Conservation (phyloP, 2,888 invertebrate genomes). For the Scrobipalpa atriplicella region DNA sequence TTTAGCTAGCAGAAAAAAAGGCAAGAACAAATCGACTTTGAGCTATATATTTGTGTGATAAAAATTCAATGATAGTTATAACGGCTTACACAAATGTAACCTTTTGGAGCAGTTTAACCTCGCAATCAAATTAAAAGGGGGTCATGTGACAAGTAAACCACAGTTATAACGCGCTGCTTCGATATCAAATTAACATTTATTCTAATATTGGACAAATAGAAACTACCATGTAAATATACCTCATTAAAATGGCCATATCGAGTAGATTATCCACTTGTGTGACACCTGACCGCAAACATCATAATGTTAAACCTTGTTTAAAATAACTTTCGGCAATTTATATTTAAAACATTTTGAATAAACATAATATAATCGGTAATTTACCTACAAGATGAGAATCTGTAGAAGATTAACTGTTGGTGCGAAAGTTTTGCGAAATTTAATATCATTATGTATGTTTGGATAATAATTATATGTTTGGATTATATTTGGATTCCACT, state of each 20-base stretch:
- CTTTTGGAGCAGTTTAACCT: not conserved
- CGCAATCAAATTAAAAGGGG: not conserved
- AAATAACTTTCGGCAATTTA: conserved; percentile 29
- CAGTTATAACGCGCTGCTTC: not conserved
- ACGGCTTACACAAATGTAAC: too few species aligned
- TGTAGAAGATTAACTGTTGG: not conserved
- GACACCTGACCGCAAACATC: conserved; percentile 23
- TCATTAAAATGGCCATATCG: conserved; percentile 5
- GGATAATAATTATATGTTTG: too few species aligned
- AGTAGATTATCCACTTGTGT: not conserved
- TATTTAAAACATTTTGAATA: conserved; percentile 27
- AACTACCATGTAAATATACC: conserved; percentile 3
- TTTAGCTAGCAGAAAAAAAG: too few species aligned
- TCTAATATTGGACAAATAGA: conserved; percentile 17
- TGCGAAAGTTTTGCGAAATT: not conserved
- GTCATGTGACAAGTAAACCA: not conserved
- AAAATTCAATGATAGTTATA: too few species aligned
- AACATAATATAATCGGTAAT: not conserved
- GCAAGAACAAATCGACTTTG: too few species aligned
- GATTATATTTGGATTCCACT: too few species aligned
- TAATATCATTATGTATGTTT: too few species aligned
- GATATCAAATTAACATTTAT: conserved; percentile 6
- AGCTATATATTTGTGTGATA: too few species aligned
- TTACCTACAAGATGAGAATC: not conserved
- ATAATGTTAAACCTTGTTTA: conserved; percentile 2